A percentile compares a stretch with the other conserved stretches of the same genome.
Conservation (phyloP, 1,140 invertebrate genomes). For the Bacillus rossius region DNA sequence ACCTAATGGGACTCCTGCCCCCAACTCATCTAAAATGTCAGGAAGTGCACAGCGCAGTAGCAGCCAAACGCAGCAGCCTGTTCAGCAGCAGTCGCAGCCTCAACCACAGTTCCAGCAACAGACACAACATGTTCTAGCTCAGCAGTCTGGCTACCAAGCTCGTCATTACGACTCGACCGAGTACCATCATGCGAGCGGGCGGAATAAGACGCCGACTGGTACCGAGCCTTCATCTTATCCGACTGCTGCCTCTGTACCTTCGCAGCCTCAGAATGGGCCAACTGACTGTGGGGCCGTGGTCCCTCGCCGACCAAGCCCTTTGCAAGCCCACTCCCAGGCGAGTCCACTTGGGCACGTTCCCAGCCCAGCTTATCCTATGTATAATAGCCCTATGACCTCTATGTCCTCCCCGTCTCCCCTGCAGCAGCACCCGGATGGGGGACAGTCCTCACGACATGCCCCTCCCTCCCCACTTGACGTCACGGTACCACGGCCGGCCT, state of each 20-base stretch:
- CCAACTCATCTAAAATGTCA: conserved; percentile 7
- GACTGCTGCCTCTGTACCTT: neutral
- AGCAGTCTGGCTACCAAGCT: conserved; percentile 7
- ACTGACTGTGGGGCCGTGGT: conserved; percentile 55
- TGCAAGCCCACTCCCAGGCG: conserved; percentile 58
- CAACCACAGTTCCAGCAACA: neutral
- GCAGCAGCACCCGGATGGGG: conserved; percentile 47
- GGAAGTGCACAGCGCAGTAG: neutral
- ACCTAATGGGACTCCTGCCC: neutral
- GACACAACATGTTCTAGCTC: conserved; percentile 5
- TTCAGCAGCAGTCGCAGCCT: neutral
- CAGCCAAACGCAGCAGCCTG: neutral
- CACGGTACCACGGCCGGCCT: conserved; percentile 54
- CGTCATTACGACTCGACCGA: conserved; percentile 8
- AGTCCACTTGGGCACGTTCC: conserved; percentile 57
- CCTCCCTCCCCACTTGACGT: conserved; percentile 63
- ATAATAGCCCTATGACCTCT: conserved; percentile 69
- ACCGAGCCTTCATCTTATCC: conserved; percentile 2
- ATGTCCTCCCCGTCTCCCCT: conserved; percentile 56
- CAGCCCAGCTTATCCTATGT: conserved; percentile 69
- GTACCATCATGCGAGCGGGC: conserved; percentile 3
- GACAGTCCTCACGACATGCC: conserved; percentile 46
- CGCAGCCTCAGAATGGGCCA: conserved; percentile 51
- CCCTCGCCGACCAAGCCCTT: conserved; percentile 58
- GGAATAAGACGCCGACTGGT: neutral